Conservation (phyloP, 2,113 vertebrate species). For the Acrocephalus arundinaceus region DNA sequence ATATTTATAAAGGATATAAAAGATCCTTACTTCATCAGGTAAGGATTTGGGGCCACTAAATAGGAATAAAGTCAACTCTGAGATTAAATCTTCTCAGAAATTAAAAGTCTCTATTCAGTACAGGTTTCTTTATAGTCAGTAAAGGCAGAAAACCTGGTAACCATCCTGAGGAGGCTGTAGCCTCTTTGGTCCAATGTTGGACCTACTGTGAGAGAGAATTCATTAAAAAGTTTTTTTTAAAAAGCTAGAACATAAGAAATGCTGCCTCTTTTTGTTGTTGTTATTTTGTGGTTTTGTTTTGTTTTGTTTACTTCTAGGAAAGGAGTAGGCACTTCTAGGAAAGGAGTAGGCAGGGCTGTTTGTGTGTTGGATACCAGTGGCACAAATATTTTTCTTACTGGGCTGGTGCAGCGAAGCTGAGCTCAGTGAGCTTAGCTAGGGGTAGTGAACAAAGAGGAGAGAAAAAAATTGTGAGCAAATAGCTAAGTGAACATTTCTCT, state of each 20-base stretch:
- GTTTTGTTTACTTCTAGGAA: not conserved
- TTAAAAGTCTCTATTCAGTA: not conserved
- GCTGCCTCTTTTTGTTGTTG: not conserved
- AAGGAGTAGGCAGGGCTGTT: not conserved
- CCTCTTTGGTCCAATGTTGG: not conserved
- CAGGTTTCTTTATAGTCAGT: not conserved
- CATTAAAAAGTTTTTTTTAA: not conserved
- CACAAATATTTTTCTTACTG: not conserved
- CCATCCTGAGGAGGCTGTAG: not conserved
- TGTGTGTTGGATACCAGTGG: not conserved
- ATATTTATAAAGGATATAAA: not conserved
- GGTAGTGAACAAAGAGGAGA: not conserved
- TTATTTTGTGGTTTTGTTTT: not conserved
- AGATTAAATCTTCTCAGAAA: not conserved
- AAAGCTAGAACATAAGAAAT: not conserved
- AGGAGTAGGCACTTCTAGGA: not conserved
- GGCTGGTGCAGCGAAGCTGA: not conserved
- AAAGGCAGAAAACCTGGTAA: not conserved
- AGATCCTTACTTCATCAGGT: not conserved
- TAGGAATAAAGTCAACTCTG: not conserved
- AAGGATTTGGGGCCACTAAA: not conserved
- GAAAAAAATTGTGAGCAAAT: not conserved
- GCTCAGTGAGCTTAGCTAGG: not conserved
- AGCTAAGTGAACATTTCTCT: not conserved
- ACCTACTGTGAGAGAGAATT: not conserved